A percentile compares a stretch with the other conserved stretches of the same genome.
phyloP scores from a whole-genome alignment of 2,113 vertebrate genomes.

The Rutilus rutilus region DNA sequence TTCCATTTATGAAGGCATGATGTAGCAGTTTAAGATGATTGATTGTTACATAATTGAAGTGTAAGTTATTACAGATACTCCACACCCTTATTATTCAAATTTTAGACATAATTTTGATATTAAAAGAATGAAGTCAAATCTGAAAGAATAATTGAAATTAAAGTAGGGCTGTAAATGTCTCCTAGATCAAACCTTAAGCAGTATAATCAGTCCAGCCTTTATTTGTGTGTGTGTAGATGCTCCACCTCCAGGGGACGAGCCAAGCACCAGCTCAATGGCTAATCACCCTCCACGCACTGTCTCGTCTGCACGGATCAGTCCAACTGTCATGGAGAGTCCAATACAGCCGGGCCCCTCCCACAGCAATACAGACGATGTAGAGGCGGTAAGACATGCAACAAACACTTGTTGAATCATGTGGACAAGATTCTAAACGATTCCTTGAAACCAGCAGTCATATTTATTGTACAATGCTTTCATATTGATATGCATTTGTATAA shows the following conservation, averaged over 20 bases:
- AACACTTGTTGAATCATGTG: background rate
- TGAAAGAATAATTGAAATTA: background rate
- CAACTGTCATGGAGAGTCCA: conserved; percentile 70
- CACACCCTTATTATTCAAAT: background rate
- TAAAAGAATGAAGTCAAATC: background rate
- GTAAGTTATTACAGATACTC: background rate
- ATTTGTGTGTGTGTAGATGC: conserved; percentile 63
- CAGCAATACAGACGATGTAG: conserved; percentile 66
- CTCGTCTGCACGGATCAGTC: conserved; percentile 65
- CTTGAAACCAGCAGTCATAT: background rate
- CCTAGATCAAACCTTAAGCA: background rate
- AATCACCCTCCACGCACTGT: conserved; percentile 65
- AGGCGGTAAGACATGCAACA: conserved; percentile 54
- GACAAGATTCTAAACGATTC: background rate
- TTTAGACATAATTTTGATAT: background rate
- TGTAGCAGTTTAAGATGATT: background rate
- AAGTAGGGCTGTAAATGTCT: background rate
- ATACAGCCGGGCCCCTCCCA: conserved; percentile 47
- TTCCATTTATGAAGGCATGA: background rate
- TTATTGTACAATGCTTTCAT: background rate
- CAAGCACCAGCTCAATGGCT: conserved; percentile 62
- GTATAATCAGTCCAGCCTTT: background rate
- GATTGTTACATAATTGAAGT: background rate
- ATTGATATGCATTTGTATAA: background rate
- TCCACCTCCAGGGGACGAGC: conserved; percentile 73